A percentile compares a stretch with the other conserved stretches of the same genome.
phyloP scores from a whole-genome alignment of 2,888 invertebrate species.

The Branchellion lobata region DNA sequence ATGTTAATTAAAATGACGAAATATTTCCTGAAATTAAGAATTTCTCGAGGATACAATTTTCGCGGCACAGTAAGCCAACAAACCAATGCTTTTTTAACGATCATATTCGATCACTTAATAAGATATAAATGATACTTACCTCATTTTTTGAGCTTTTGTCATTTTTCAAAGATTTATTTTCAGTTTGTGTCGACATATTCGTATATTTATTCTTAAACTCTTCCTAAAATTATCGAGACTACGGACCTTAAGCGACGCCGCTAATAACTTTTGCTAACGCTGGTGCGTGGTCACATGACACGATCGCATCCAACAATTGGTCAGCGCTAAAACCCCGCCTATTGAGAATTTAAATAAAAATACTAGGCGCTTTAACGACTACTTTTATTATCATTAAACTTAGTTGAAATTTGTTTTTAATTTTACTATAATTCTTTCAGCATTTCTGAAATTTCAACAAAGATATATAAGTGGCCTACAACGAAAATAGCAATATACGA shows the following conservation, averaged over 20 bases:
- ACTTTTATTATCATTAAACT: too few relatives aligned
- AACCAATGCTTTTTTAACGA: neutral
- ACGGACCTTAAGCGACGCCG: constrained; percentile 17
- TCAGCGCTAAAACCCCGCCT: constrained; percentile 10
- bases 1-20: neutral
- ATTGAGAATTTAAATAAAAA: neutral
- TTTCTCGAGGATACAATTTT: neutral
- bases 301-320: constrained; percentile 10
- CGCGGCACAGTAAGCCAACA: neutral
- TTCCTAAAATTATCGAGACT: neutral
- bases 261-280: constrained; percentile 16
- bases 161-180: constrained; percentile 30
- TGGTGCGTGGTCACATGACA: constrained; percentile 9
- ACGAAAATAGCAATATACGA: too few relatives aligned
- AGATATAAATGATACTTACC: constrained; percentile 15
- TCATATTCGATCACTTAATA: neutral
- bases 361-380: neutral
- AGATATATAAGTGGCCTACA: too few relatives aligned
- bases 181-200: constrained; percentile 34
- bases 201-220: neutral
- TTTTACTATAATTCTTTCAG: too few relatives aligned
- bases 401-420: too few relatives aligned
- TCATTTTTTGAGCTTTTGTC: constrained; percentile 20
- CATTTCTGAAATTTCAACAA: too few relatives aligned
- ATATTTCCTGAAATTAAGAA: neutral